These are phyloP conservation scores for Ophioninae sp. DNA, from an alignment of 2,888 invertebrate species.

Conservation along the genomic window DNA sequence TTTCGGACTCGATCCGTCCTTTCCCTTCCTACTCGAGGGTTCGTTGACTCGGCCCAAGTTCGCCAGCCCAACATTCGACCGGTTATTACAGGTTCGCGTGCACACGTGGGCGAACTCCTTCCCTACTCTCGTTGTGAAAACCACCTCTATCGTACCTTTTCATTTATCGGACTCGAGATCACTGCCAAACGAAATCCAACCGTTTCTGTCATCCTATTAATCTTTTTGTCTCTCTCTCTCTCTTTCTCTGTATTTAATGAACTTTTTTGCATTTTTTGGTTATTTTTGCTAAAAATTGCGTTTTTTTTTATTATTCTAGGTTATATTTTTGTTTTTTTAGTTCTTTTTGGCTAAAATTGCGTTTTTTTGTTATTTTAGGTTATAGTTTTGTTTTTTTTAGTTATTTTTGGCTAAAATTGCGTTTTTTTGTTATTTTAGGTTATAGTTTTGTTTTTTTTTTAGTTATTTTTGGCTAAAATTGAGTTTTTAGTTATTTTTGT, in stretches of 20 bases:
- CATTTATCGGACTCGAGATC: neutral
- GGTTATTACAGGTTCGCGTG: constrained; percentile 37
- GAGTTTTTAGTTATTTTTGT: no score
- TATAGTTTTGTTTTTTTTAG: no score
- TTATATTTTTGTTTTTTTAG: no score
- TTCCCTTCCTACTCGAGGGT: constrained; percentile 28
- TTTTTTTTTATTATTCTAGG: neutral
- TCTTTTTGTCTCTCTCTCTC: neutral
- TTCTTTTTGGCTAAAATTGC: no score
- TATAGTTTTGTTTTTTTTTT: no score
- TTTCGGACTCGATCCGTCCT: neutral
- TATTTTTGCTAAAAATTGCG: neutral
- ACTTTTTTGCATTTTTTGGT: neutral
- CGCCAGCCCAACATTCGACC: constrained; percentile 56
- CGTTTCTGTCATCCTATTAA: neutral
- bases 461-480: no score
- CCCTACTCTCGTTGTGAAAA: constrained; percentile 5
- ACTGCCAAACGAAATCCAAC: neutral
- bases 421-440: no score
- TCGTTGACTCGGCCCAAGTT: constrained; percentile 40
- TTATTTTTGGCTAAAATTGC: no score
- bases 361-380: no score
- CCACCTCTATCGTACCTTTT: neutral
- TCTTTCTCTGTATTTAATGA: neutral
- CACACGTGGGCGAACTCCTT: constrained; percentile 37